Base-by-base conservation (phyloP, 2,797 vertebrate genomes). In the Tamandua tetradactyla region DNA sequence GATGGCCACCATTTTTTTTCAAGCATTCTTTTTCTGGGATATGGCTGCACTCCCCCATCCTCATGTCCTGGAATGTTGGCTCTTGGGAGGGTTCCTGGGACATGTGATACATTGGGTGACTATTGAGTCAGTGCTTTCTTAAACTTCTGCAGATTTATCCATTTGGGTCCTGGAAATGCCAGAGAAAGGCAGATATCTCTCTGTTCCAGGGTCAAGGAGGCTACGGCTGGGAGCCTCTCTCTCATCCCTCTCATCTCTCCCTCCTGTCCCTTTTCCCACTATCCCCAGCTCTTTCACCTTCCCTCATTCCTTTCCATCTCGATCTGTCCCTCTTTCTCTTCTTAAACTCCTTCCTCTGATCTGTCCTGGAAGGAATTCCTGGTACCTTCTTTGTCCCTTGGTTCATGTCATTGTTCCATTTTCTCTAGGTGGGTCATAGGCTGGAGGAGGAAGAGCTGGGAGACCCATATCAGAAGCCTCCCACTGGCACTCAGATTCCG, bases 61-160 rank as follows among this genome's bases (percentile, higher is more conserved):
- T 84, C 62, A 75, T 14, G 81, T 49, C 79, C 88, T 30, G 44
- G 91, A 55, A 78, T 32, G 92, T 27, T 81, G 96, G 89, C 82
- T 96, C 64, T 81, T 40, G 91, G 97, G 95, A 57, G 96, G 87
- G 91, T 97, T 97, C 93, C 96, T 95, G 95, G 89, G 96, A 94
- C 94, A 44, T 61, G 87, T 76, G 83, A 96, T 79, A 97, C 94
- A 68, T 75, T 68, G 69, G 91, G 86, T 93, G 93, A 89, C 52
- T 79, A 83, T 94, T 68, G 94, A 97, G 89, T 84, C 94, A 3
- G 15, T 88, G 7, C 62, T 62, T 92, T 79, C 68, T 64, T 3
- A 69, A 44, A 62, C 9, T 61, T 61, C 68, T 80, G 42, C 69
- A 87, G 79, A 95, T 96, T 93, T 95, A 94, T 88, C 87, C 80